phyloP scores from a whole-genome alignment of 2,113 vertebrate genomes.

The Thamnophis sirtalis region DNA sequence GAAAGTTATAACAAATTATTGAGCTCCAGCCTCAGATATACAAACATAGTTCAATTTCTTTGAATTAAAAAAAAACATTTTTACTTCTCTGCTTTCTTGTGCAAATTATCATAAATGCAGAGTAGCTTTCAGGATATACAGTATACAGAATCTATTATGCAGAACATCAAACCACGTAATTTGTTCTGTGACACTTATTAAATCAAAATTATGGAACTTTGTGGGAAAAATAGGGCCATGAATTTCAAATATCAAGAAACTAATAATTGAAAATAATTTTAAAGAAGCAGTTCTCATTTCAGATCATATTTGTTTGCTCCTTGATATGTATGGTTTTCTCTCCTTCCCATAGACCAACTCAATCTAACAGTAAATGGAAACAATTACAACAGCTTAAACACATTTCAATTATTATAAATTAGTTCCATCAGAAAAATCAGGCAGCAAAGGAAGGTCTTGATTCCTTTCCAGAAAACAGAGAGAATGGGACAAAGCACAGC shows the following conservation, averaged over 20 bases:
- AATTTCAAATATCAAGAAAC: not conserved
- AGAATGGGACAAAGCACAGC: not conserved
- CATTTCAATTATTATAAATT: not conserved
- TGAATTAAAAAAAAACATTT: not conserved
- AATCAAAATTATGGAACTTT: not conserved
- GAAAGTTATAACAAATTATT: not conserved
- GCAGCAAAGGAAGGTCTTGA: not conserved
- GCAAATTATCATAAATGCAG: not conserved
- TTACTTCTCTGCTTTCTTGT: not conserved
- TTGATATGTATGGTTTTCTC: not conserved
- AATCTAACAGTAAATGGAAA: not conserved
- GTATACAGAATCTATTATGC: not conserved
- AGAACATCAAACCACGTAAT: not conserved
- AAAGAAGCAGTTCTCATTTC: not conserved
- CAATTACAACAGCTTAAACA: not conserved
- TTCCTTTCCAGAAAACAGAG: not conserved
- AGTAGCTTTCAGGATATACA: not conserved
- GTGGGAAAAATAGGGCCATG: not conserved
- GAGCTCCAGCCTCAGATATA: not conserved
- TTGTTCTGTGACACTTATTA: not conserved
- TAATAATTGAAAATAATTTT: not conserved
- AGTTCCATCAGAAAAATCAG: not conserved
- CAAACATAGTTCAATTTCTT: not conserved
- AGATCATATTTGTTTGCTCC: not conserved
- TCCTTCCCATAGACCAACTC: not conserved